These are phyloP conservation scores for Ceratina australensis DNA, from an alignment of 1,140 invertebrate species.

Conservation along the genomic window DNA sequence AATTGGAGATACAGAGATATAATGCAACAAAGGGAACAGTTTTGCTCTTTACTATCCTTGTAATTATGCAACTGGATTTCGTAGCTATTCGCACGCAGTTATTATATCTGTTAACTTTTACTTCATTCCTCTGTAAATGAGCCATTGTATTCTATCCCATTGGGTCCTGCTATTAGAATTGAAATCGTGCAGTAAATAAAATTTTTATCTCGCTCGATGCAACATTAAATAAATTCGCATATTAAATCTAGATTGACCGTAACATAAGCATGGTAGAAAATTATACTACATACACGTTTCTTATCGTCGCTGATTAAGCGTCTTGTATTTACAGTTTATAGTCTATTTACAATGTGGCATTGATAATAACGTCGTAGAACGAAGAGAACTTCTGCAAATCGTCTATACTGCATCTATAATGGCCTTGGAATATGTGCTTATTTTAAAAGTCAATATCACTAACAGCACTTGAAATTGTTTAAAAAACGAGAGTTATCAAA, in stretches of 20 bases:
- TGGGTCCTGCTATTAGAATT: too few species aligned
- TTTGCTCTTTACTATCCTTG: too few species aligned
- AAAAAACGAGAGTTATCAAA: not conserved
- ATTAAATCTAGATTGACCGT: not conserved
- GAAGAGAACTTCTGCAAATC: not conserved
- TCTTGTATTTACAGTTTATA: not conserved
- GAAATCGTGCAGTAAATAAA: too few species aligned
- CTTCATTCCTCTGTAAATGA: too few species aligned
- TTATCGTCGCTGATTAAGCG: conserved; percentile 9
- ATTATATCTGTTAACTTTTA: too few species aligned
- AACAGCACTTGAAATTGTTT: not conserved
- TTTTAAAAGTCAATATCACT: not conserved
- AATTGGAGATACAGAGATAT: too few species aligned
- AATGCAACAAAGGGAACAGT: too few species aligned
- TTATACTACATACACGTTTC: not conserved
- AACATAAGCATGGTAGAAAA: too few species aligned
- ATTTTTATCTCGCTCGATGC: too few species aligned
- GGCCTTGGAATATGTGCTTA: conserved; percentile 7
- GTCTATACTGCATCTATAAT: not conserved
- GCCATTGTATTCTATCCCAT: too few species aligned
- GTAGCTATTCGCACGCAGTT: too few species aligned
- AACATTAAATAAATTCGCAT: not conserved
- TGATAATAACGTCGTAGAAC: conserved; percentile 1
- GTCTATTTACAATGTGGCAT: not conserved
- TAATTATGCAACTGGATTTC: too few species aligned